Conservation (phyloP, 2,113 vertebrate species). For the Cinclus cinclus region DNA sequence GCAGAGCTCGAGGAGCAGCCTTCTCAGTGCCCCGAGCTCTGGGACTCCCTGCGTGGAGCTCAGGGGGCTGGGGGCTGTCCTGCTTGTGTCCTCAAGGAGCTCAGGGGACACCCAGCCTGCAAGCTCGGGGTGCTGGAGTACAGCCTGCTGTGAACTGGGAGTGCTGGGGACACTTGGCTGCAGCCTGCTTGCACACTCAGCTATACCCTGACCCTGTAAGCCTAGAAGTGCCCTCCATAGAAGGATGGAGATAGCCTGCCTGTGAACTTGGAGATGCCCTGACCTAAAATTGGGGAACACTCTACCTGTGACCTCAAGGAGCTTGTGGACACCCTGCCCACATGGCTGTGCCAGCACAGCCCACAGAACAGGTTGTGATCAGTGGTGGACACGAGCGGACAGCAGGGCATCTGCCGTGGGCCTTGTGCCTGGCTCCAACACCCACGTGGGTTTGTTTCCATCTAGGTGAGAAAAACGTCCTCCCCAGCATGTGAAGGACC, state of each 20-base stretch:
- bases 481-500: rapidly evolving
- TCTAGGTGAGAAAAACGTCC: rapidly evolving
- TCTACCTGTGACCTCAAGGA: background rate
- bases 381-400: background rate
- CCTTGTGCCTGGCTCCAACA: background rate
- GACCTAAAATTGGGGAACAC: background rate
- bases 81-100: background rate
- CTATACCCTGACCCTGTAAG: background rate
- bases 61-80: background rate
- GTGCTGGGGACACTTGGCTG: background rate
- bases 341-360: rapidly evolving
- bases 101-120: background rate
- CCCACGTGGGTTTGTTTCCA: background rate
- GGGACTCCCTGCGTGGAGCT: background rate
- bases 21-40: background rate
- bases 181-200: background rate
- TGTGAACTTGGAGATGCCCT: background rate
- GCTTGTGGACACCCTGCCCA: too few relatives aligned
- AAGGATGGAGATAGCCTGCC: background rate
- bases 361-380: rapidly evolving
- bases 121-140: background rate
- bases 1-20: background rate
- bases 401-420: background rate
- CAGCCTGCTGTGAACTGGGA: background rate
- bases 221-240: background rate